Conservation (phyloP, 2,113 vertebrate genomes). For the Ploceus nigricollis region DNA sequence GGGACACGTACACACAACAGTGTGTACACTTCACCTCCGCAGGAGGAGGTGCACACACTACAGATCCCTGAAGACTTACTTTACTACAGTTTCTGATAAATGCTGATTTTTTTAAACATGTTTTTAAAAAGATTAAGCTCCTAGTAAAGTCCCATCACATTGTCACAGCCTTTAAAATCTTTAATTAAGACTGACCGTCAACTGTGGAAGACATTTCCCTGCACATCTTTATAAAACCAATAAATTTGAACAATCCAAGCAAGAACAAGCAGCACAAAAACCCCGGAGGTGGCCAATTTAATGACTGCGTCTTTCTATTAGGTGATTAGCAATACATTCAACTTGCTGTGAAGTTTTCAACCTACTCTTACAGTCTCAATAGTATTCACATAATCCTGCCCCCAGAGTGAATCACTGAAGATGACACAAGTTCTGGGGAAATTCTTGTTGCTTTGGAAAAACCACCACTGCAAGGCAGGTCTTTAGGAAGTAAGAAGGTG, state of each 20-base stretch:
- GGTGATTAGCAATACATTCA: neutral
- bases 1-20: fast-evolving
- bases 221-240: neutral
- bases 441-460: neutral
- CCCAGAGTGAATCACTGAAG: neutral
- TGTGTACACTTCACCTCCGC: neutral
- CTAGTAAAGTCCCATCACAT: neutral
- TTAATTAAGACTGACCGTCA: neutral
- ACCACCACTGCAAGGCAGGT: neutral
- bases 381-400: neutral
- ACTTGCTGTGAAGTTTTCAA: neutral
- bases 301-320: neutral
- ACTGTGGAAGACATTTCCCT: neutral
- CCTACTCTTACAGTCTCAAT: neutral
- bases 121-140: neutral
- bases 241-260: neutral
- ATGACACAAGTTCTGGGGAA: fast-evolving
- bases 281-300: neutral
- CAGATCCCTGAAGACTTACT: neutral
- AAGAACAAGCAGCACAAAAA: neutral
- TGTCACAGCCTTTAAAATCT: neutral
- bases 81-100: neutral
- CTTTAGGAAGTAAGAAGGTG: neutral
- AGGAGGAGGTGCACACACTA: neutral
- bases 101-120: too few species aligned